These are phyloP conservation scores for Chorisops tibialis DNA, from an alignment of 2,888 invertebrate species.

Conservation along the genomic window DNA sequence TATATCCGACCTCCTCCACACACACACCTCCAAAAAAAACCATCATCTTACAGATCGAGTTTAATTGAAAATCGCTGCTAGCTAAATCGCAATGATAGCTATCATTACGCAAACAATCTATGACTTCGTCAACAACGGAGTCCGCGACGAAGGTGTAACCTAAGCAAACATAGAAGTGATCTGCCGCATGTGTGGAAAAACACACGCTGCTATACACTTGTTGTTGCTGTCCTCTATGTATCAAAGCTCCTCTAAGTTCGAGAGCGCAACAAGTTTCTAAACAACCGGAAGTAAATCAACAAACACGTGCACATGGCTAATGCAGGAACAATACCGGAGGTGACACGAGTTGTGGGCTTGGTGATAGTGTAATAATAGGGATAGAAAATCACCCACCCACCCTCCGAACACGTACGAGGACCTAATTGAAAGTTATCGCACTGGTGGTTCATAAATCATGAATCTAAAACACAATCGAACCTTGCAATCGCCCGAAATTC, in stretches of 20 bases:
- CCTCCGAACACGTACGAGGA: no score
- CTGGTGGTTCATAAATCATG: no score
- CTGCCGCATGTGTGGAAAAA: slow-evolving; percentile 7
- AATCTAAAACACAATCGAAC: no score
- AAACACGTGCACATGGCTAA: slow-evolving; percentile 23
- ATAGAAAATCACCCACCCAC: no score
- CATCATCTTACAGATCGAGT: slow-evolving; percentile 8
- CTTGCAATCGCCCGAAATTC: no score
- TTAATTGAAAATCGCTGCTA: slow-evolving; percentile 11
- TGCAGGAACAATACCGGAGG: background rate
- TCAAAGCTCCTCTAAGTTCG: no score
- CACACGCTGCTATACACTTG: background rate
- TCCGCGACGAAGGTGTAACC: background rate
- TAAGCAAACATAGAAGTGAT: slow-evolving; percentile 14
- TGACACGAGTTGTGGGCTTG: no score
- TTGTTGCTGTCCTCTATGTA: no score
- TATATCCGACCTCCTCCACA: no score
- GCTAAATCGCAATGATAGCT: slow-evolving; percentile 9
- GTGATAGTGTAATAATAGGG: no score
- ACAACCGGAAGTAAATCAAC: slow-evolving; percentile 36
- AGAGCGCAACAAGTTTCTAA: slow-evolving; percentile 38
- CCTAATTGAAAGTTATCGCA: no score
- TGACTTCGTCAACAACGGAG: background rate
- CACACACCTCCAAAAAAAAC: no score
- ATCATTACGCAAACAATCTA: slow-evolving; percentile 18